Percentiles rank a stretch among this genome's conserved stretches.
phyloP scores from a whole-genome alignment of 1,140 invertebrate species.

The Lerema accius region DNA sequence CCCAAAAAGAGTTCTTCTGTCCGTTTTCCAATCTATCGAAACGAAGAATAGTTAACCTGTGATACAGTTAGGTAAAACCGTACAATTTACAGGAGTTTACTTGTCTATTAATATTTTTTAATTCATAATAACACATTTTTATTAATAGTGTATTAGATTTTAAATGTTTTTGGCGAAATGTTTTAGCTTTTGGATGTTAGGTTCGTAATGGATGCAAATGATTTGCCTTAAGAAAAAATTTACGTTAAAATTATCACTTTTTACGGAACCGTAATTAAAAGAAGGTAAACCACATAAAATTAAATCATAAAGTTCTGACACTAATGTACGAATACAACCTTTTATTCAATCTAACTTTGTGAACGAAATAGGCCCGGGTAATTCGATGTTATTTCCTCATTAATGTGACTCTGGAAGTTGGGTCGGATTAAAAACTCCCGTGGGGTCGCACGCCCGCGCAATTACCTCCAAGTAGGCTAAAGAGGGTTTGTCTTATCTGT shows the following conservation, averaged over 20 bases:
- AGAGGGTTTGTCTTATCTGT: constrained; percentile 33
- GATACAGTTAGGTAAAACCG: constrained; percentile 3
- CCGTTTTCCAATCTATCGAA: constrained; percentile 26
- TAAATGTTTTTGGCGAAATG: no score
- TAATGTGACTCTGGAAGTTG: constrained; percentile 66
- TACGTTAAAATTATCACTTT: constrained; percentile 32
- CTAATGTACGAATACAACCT: constrained; percentile 59
- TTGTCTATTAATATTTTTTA: no score
- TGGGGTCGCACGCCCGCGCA: constrained; percentile 58
- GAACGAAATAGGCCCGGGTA: constrained; percentile 57
- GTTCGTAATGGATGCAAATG: no score
- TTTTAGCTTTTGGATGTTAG: no score
- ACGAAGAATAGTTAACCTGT: constrained; percentile 17
- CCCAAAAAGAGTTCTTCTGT: constrained; percentile 14
- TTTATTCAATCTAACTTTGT: constrained; percentile 74
- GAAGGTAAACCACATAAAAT: constrained; percentile 49
- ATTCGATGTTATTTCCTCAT: constrained; percentile 73
- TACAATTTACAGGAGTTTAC: no score
- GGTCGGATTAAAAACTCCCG: constrained; percentile 72
- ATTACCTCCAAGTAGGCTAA: constrained; percentile 52
- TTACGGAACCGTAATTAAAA: constrained; percentile 39
- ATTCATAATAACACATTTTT: no score
- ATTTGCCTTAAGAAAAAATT: no score
- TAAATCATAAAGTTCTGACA: constrained; percentile 63
- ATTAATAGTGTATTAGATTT: no score